phyloP scores from a whole-genome alignment of 2,888 invertebrate species.

The Pristionchus exspectatus region DNA sequence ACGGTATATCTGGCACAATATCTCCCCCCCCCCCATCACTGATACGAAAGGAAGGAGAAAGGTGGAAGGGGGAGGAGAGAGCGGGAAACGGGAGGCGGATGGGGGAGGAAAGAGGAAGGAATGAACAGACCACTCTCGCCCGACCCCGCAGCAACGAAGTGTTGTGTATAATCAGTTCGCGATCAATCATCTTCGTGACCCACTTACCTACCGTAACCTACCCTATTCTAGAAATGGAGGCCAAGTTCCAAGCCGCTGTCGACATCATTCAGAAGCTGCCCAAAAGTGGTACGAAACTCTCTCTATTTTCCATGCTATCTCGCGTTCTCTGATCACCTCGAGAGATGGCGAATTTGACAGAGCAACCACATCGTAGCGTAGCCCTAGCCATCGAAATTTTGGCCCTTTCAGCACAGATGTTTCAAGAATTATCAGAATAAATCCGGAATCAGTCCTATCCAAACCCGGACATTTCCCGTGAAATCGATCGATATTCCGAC shows the following conservation, averaged over 20 bases:
- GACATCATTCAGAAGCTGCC: slow-evolving; percentile 78
- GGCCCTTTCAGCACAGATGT: too few species aligned
- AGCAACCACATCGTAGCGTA: too few species aligned
- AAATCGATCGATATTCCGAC: too few species aligned
- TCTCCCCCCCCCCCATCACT: background rate
- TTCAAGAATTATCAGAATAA: too few species aligned
- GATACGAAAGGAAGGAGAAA: background rate
- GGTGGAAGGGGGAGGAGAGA: background rate
- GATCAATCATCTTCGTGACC: background rate
- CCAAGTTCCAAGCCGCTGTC: slow-evolving; percentile 77
- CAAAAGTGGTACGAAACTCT: slow-evolving; percentile 67
- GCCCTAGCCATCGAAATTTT: too few species aligned
- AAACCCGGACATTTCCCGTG: too few species aligned
- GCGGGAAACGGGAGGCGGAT: background rate
- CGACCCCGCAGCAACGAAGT: background rate
- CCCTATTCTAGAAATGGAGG: slow-evolving; percentile 57
- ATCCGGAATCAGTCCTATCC: too few species aligned
- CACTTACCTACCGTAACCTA: background rate
- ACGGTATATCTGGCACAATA: background rate
- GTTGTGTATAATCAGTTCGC: background rate
- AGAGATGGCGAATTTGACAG: too few species aligned
- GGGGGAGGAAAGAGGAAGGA: too few species aligned
- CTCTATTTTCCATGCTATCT: too few species aligned
- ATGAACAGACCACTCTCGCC: background rate
- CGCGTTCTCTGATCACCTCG: too few species aligned